phyloP scores from a whole-genome alignment of 2,113 vertebrate genomes.

The Chiloscyllium plagiosum region DNA sequence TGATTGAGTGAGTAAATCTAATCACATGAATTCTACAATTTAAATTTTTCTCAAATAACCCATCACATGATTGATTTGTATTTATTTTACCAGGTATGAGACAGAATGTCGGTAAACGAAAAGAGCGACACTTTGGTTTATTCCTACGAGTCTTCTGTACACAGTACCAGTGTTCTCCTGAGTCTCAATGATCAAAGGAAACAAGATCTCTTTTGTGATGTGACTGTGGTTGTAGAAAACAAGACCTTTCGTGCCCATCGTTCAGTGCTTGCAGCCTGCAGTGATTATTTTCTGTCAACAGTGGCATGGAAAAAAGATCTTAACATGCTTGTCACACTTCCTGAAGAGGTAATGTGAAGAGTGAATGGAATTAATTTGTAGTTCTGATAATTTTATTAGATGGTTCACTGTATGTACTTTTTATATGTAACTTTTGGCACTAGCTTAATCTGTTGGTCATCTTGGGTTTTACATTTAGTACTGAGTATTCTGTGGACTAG shows the following conservation, averaged over 20 bases:
- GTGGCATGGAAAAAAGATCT: constrained; percentile 55
- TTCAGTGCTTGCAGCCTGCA: constrained; percentile 83
- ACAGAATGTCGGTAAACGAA: constrained; percentile 54
- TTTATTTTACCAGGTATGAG: constrained; percentile 48
- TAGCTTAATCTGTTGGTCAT: neutral
- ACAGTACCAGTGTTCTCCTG: constrained; percentile 57
- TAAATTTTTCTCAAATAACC: neutral
- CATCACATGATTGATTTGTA: neutral
- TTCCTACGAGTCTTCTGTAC: constrained; percentile 65
- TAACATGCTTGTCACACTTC: constrained; percentile 72
- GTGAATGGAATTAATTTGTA: neutral
- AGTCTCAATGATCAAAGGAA: constrained; percentile 61
- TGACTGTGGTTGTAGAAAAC: constrained; percentile 75
- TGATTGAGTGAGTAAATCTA: neutral
- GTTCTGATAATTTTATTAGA: neutral
- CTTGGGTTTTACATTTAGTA: too few relatives aligned
- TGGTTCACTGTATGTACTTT: neutral
- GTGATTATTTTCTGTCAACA: constrained; percentile 75
- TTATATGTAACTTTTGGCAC: neutral
- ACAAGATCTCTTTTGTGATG: constrained; percentile 61
- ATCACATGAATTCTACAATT: neutral
- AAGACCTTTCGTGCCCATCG: constrained; percentile 76
- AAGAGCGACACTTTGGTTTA: constrained; percentile 54
- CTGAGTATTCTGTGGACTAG: neutral
- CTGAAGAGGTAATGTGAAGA: constrained; percentile 72